Evolutionary conservation across 1,140 invertebrate species (phyloP).

Genomic region (Melipona quadrifasciata): DNA sequence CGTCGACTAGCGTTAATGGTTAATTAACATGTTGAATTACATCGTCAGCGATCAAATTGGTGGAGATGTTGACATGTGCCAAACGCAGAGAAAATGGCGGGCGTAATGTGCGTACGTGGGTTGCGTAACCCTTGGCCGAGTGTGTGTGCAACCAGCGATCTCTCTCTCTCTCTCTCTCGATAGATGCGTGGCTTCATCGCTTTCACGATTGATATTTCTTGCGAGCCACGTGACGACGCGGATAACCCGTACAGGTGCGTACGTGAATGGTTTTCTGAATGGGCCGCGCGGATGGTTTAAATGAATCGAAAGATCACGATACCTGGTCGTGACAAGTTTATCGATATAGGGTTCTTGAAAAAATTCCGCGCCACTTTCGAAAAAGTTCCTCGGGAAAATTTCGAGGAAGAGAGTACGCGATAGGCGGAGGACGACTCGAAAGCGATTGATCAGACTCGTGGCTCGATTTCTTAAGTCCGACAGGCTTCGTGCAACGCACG

Average conservation of each 20-base stretch:
- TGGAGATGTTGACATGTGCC: neutral
- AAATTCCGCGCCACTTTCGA: neutral
- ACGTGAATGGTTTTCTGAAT: constrained; percentile 59
- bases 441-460: neutral
- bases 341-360: neutral
- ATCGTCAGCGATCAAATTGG: neutral
- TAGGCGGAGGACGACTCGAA: neutral
- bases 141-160: constrained; percentile 28
- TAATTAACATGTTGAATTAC: neutral
- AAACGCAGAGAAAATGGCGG: constrained; percentile 12
- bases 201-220: constrained; percentile 51
- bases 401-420: neutral
- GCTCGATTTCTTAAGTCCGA: neutral
- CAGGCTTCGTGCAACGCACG: neutral
- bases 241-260: constrained; percentile 50
- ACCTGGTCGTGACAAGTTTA: constrained; percentile 9
- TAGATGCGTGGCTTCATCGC: constrained; percentile 38
- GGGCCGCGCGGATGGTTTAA: constrained; percentile 5
- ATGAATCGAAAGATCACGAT: constrained; percentile 37
- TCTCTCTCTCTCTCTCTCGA: neutral
- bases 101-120: neutral
- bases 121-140: constrained; percentile 1
- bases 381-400: neutral
- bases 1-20: neutral
- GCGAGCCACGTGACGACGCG: constrained; percentile 39